These are phyloP conservation scores for Brachyrhaphis roseni DNA, from an alignment of 2,797 vertebrate genomes.

Conservation along the genomic window DNA sequence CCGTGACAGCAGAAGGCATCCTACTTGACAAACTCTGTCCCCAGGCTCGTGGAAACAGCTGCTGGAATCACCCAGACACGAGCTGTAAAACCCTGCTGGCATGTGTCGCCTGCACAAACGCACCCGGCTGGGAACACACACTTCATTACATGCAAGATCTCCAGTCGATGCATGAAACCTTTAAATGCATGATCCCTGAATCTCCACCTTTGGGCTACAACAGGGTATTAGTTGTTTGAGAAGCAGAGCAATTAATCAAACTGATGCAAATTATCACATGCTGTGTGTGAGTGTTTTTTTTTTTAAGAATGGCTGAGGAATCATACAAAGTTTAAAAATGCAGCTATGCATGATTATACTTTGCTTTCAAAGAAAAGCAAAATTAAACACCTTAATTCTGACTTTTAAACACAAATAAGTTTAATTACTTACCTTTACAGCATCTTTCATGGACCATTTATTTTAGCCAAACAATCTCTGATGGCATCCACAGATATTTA, in stretches of 20 bases:
- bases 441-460: no score
- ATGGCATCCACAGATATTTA: no score
- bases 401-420: no score
- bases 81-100: slow-evolving; percentile 66
- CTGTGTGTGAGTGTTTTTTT: slow-evolving; percentile 28
- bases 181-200: slow-evolving; percentile 70
- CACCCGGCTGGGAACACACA: slow-evolving; percentile 71
- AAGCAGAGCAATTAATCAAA: slow-evolving; percentile 57
- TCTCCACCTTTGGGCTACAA: slow-evolving; percentile 52
- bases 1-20: slow-evolving; percentile 78
- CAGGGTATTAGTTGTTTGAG: slow-evolving; percentile 35
- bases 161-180: slow-evolving; percentile 64
- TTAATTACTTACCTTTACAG: no score
- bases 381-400: no score
- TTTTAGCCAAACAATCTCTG: no score
- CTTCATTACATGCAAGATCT: slow-evolving; percentile 76
- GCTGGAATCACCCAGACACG: slow-evolving; percentile 73
- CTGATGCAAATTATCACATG: slow-evolving; percentile 30
- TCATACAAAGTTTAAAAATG: neutral
- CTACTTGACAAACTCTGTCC: slow-evolving; percentile 72
- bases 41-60: slow-evolving; percentile 74
- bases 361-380: slow-evolving; percentile 5
- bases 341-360: neutral
- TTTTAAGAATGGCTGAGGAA: slow-evolving; percentile 17
- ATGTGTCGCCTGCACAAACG: slow-evolving; percentile 65